Conservation (phyloP, 2,797 vertebrate genomes). For the Hypotaenidia okinawae region DNA sequence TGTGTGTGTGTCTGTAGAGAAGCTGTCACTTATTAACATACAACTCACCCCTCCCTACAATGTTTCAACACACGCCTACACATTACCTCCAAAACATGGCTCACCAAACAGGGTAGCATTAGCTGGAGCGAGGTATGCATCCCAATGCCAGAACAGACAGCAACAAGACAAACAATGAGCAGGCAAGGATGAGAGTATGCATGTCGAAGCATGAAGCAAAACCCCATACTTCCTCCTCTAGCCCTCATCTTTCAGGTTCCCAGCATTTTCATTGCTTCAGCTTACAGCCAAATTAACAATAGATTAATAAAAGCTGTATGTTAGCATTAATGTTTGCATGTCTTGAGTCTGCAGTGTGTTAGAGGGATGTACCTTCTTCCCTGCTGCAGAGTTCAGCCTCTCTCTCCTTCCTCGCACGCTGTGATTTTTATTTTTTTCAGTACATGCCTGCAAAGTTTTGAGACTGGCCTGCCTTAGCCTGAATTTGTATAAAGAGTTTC, state of each 20-base stretch:
- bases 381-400: constrained; percentile 3
- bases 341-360: not conserved
- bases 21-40: constrained; percentile 23
- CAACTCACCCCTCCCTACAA: not conserved
- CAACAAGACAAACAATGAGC: constrained; percentile 24
- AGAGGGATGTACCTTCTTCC: not conserved
- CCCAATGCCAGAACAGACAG: constrained; percentile 52
- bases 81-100: not conserved
- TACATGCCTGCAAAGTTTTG: constrained; percentile 23
- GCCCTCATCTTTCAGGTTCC: constrained; percentile 46
- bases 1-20: constrained; percentile 15
- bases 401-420: not conserved
- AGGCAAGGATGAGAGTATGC: constrained; percentile 37
- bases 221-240: constrained; percentile 38
- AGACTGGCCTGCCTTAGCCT: constrained; percentile 20
- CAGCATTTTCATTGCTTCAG: constrained; percentile 20
- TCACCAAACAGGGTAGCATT: not conserved
- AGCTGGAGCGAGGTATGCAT: not conserved
- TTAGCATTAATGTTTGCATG: constrained; percentile 12
- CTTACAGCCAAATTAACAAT: not conserved
- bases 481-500: constrained; percentile 6
- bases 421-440: not conserved
- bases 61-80: constrained; percentile 52
- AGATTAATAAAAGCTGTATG: not conserved
- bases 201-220: not conserved